phyloP scores from a whole-genome alignment of 1,140 invertebrate genomes.

The Macrostomum lignano region DNA sequence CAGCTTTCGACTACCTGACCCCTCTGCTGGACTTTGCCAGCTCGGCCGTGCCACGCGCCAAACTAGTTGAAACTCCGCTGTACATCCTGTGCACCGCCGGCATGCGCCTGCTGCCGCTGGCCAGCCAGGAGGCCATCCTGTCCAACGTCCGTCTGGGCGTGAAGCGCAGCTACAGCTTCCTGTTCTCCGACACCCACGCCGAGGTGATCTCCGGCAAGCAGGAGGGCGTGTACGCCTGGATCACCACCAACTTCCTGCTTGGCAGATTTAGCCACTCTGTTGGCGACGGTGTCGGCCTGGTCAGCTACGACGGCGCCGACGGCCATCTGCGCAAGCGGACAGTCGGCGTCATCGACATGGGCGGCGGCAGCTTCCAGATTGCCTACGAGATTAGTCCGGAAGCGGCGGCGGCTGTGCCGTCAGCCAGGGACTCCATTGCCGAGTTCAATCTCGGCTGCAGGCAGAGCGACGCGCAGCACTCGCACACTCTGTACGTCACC shows the following conservation, averaged over 20 bases:
- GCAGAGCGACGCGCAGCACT: conserved; percentile 30
- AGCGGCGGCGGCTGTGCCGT: conserved; percentile 9
- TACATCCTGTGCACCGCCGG: no score
- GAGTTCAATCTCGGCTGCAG: conserved; percentile 31
- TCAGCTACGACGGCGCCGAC: no score
- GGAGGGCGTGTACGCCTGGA: conserved; percentile 35
- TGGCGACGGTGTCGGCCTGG: no score
- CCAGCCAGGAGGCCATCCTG: no score
- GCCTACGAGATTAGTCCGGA: conserved; percentile 30
- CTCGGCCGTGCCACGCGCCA: no score
- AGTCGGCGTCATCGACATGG: conserved; percentile 35
- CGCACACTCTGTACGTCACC: conserved; percentile 32
- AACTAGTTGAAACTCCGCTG: no score
- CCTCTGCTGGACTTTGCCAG: no score
- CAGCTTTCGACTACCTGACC: no score
- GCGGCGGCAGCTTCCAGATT: conserved; percentile 33
- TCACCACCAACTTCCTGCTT: conserved; percentile 32
- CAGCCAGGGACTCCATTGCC: conserved; percentile 13
- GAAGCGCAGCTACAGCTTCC: conserved; percentile 25
- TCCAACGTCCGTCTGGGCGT: conserved; percentile 26
- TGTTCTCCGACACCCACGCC: conserved; percentile 29
- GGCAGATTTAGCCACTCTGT: conserved; percentile 29
- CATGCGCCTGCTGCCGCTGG: no score
- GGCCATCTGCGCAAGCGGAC: conserved; percentile 18
- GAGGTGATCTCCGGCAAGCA: conserved; percentile 33